Percentiles rank a stretch among this genome's conserved stretches.
These are phyloP conservation scores for Apocrypta bakeri DNA, from an alignment of 1,140 invertebrate species.

Conservation along the genomic window DNA sequence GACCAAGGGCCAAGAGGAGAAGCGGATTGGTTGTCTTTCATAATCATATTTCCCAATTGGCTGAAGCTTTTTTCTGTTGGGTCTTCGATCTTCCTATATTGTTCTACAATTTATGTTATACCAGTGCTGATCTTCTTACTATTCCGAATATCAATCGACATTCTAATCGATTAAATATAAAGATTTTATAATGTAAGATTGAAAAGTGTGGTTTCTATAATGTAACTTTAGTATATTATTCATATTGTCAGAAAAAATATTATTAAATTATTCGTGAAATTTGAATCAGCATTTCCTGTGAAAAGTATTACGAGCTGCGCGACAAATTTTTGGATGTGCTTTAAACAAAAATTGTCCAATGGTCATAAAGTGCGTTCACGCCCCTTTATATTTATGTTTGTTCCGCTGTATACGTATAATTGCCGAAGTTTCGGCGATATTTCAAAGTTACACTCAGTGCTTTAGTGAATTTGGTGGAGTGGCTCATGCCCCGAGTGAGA, in stretches of 20 bases:
- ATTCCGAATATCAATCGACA: too few species aligned
- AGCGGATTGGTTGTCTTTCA: slow-evolving; percentile 24
- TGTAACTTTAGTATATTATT: too few species aligned
- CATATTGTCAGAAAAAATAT: too few species aligned
- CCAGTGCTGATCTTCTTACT: too few species aligned
- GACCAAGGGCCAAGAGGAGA: slow-evolving; percentile 3
- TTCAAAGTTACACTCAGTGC: background rate
- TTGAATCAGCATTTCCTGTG: too few species aligned
- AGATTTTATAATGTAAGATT: too few species aligned
- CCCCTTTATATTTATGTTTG: background rate
- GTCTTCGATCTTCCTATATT: background rate
- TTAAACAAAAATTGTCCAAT: slow-evolving; percentile 5
- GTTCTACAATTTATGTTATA: too few species aligned
- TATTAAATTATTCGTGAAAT: too few species aligned
- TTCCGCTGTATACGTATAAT: background rate
- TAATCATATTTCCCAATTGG: slow-evolving; percentile 46
- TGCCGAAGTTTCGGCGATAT: slow-evolving; percentile 7
- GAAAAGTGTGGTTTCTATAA: too few species aligned
- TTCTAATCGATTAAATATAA: too few species aligned
- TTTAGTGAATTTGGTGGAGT: background rate
- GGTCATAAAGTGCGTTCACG: background rate
- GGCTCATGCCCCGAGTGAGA: background rate
- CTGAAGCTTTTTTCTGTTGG: background rate
- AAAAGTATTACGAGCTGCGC: too few species aligned
- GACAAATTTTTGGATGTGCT: background rate